These are phyloP conservation scores for Pedionomus torquatus DNA, from an alignment of 2,113 vertebrate genomes.

Conservation along the genomic window DNA sequence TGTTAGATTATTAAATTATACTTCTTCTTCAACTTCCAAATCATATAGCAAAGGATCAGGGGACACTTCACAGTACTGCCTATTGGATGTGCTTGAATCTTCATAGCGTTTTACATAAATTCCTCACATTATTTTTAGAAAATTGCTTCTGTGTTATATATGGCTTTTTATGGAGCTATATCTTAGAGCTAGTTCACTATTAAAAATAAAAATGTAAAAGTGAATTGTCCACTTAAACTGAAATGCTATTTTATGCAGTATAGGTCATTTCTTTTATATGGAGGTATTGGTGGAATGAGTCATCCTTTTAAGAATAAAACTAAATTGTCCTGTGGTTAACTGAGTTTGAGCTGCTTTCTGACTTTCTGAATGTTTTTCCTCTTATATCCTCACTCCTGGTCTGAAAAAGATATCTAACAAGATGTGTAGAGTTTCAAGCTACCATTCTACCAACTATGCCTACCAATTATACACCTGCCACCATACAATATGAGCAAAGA, in stretches of 20 bases:
- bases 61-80: background rate
- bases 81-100: conserved; percentile 17
- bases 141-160: conserved; percentile 20
- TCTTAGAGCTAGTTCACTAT: conserved; percentile 10
- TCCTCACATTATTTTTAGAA: conserved; percentile 49
- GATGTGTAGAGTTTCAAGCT: background rate
- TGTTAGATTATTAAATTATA: conserved; percentile 45
- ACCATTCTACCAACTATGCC: background rate
- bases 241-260: conserved; percentile 39
- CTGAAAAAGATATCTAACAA: background rate
- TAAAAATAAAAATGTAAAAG: conserved; percentile 33
- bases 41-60: conserved; percentile 19
- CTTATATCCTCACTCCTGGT: background rate
- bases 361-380: conserved; percentile 4
- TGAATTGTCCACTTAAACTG: conserved; percentile 49
- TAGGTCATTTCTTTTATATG: conserved; percentile 2
- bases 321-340: conserved; percentile 24
- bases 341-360: background rate
- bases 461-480: background rate
- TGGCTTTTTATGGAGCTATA: conserved; percentile 16
- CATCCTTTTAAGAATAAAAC: conserved; percentile 24
- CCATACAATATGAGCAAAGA: background rate
- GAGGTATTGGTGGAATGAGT: conserved; percentile 23
- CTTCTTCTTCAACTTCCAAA: conserved; percentile 2
- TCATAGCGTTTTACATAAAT: background rate